Base-by-base conservation (phyloP, 2,888 invertebrate genomes). In the Drosophila subsilvestris region DNA sequence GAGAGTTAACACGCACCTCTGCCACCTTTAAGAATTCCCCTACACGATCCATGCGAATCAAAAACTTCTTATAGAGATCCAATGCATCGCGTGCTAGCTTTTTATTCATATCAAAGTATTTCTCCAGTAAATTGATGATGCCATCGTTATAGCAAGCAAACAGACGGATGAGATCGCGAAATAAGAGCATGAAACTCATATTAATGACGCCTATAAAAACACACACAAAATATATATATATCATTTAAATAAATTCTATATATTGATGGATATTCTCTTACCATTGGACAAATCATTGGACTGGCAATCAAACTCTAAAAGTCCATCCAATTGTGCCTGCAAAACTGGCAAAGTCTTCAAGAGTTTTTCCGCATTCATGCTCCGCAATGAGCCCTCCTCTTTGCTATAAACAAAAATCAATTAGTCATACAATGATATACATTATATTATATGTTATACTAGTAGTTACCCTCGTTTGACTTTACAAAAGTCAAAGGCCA, bases 91-190 rank as follows among this genome's bases (percentile, higher is more conserved):
- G 96, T 90, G 98, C 98, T 92, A 99, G 98, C 93, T 99, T 99
- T 93, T 99, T 99, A 93, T 99, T 99, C 99, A 99, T 99, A 92
- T 99, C 98, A 93, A 99, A 99, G 93, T 98, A 99, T 93, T 99
- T 99, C 94, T 99, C 99, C 93, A 99, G 93, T 82, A 99, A 94
- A 93, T 99, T 99, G 90, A 99, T 99, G 88, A 99, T 98, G 80
- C 99, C 99, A 93, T 99, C 99, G 93, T 99, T 99, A 94, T 99
- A 99, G 93, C 99, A 99, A 72, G 99, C 99, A 93, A 99, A 99
- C 84, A 99, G 94, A 77, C 99, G 95, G 91, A 99, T 99, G 91
- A 99, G 95, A 94, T 99, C 99, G 92, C 99, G 95, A 93, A 99
- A 99, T 74, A 99, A 95, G 80, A 99, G 94, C 97, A 99, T 98